Evolutionary conservation across 1,140 invertebrate species (phyloP).

Genomic region (Drosophila rhopaloa): DNA sequence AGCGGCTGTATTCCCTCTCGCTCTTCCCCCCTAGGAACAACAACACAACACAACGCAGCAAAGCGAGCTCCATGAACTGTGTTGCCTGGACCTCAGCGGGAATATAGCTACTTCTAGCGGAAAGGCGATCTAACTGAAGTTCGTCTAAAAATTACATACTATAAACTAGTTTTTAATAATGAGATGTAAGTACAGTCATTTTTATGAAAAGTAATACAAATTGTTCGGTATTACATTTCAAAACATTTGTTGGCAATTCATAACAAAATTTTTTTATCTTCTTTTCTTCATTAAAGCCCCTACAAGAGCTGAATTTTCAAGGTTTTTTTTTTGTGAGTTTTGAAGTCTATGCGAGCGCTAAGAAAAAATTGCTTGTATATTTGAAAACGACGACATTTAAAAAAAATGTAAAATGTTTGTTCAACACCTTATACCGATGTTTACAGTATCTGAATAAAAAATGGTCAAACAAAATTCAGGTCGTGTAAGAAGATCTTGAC

Average conservation of each 20-base stretch:
- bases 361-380: background rate
- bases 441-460: background rate
- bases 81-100: conserved; percentile 4
- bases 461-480: background rate
- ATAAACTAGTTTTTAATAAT: background rate
- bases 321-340: background rate
- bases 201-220: too few relatives aligned
- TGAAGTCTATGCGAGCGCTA: background rate
- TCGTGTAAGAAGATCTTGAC: background rate
- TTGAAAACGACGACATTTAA: too few relatives aligned
- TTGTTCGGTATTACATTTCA: too few relatives aligned
- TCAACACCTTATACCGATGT: background rate
- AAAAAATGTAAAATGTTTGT: background rate
- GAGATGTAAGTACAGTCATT: background rate
- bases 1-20: conserved; percentile 37
- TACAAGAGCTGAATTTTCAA: conserved; percentile 1
- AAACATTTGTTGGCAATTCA: too few relatives aligned
- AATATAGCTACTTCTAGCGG: conserved; percentile 14
- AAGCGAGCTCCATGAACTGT: conserved; percentile 38
- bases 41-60: conserved; percentile 37
- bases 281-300: background rate
- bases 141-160: background rate
- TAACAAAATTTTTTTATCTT: too few relatives aligned
- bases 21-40: conserved; percentile 46
- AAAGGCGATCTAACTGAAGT: background rate